These are phyloP conservation scores for Drosophila testacea DNA, from an alignment of 2,888 invertebrate species.

Conservation along the genomic window DNA sequence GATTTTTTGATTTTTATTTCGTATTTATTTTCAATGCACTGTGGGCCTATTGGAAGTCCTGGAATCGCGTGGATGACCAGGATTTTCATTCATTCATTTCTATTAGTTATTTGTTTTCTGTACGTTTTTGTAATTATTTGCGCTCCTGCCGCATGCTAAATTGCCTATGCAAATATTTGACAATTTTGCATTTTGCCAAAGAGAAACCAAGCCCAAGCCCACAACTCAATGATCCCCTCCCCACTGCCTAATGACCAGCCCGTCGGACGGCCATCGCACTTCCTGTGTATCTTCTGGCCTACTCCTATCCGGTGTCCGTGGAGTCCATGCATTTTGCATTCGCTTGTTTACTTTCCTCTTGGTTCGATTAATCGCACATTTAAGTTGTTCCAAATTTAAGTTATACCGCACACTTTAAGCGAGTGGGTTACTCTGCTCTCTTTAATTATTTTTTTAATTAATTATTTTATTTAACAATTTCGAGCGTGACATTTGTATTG, in stretches of 20 bases:
- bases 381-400: slow-evolving; percentile 47
- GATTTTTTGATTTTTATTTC: slow-evolving; percentile 10
- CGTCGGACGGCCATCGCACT: slow-evolving; percentile 34
- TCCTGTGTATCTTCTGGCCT: slow-evolving; percentile 55
- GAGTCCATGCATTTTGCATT: slow-evolving; percentile 51
- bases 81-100: slow-evolving; percentile 61
- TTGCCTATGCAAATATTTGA: slow-evolving; percentile 83
- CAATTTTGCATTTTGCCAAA: slow-evolving; percentile 74
- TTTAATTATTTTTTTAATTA: too few relatives aligned
- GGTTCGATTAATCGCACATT: slow-evolving; percentile 70
- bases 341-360: slow-evolving; percentile 62
- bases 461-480: neutral
- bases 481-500: too few relatives aligned
- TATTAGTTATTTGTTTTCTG: slow-evolving; percentile 78
- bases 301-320: slow-evolving; percentile 41
- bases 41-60: slow-evolving; percentile 22
- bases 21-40: slow-evolving; percentile 52
- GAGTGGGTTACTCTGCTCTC: too few relatives aligned
- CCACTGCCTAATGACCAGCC: slow-evolving; percentile 61
- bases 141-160: slow-evolving; percentile 77
- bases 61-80: slow-evolving; percentile 8
- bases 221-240: slow-evolving; percentile 4
- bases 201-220: slow-evolving; percentile 20
- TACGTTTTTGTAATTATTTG: slow-evolving; percentile 80
- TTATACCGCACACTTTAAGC: neutral